Evolutionary conservation across 2,113 vertebrate genomes (phyloP), one percentile per base, ranked within the genome.

Genomic region (Paralichthys olivaceus): DNA sequence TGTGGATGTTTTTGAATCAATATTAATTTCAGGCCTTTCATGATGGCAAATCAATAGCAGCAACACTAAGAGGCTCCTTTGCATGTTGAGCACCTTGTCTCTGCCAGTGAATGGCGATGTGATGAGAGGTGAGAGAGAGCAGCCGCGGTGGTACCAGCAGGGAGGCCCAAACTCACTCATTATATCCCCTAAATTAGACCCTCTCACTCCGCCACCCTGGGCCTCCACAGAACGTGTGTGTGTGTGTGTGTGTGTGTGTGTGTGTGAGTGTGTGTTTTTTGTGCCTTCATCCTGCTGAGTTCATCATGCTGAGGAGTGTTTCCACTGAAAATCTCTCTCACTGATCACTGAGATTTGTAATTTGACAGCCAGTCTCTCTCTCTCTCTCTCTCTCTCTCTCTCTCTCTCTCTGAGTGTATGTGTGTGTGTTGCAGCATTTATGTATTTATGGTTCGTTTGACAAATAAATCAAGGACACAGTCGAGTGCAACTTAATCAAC

Each of bases 171-270:
- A 92, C 88, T 87, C 80, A 89, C 89, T 92, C 91, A 93, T 94
- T 93, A 93, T 91, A 90, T 84, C 84, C 86, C 90, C 87, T 93
- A 91, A 94, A 92, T 92, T 93, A 93, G 92, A 92, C 83, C 86
- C 84, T 84, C 87, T 92, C 77, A 64, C 88, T 81, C 77, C 54
- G 65, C 84, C 82, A 92, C 89, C 77, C 78, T 74, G 77, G 78
- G 81, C 84, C 79, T 66, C 68, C 83, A 78, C 67, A 70, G 67
- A 75, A 47, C 20, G 3, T 74, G 75, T 53, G 70, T 37, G 61
- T 74, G 15, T 64, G 70, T 67, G 55, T 69, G 45, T 80, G 43
- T 37, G 25, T 37, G 43, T 47, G 37, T 70, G 22, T 37, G 40
- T 72, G 34, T 51, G 40, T 77, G 26, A 65, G 7, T 62, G 73